phyloP scores from a whole-genome alignment of 2,888 invertebrate genomes.

The Scaptomyza cyrtandrae region DNA sequence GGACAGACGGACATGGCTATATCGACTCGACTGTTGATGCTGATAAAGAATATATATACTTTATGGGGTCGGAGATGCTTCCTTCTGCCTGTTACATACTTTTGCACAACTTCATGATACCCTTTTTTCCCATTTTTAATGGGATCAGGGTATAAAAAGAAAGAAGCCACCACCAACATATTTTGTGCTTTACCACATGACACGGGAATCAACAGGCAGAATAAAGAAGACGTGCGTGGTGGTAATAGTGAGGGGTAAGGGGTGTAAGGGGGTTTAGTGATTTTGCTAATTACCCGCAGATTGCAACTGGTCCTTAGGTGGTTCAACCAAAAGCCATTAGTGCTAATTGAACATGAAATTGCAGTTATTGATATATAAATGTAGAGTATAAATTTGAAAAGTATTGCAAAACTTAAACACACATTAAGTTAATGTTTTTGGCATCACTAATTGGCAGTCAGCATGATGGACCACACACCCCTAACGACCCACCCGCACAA shows the following conservation, averaged over 20 bases:
- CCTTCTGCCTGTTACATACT: too few species aligned
- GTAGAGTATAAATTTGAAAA: constrained; percentile 19
- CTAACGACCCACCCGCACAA: background rate
- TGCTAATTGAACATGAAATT: constrained; percentile 72
- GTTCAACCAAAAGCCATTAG: constrained; percentile 62
- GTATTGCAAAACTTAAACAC: constrained; percentile 22
- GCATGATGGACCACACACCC: background rate
- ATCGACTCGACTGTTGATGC: too few species aligned
- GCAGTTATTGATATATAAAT: constrained; percentile 40
- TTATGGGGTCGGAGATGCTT: too few species aligned
- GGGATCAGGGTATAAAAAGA: too few species aligned
- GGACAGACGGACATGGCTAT: too few species aligned
- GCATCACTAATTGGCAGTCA: constrained; percentile 47
- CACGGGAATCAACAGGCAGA: constrained; percentile 41
- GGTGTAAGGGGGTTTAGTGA: constrained; percentile 1
- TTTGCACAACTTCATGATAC: too few species aligned
- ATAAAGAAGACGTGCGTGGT: background rate
- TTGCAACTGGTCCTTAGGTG: constrained; percentile 17
- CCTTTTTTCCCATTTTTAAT: too few species aligned
- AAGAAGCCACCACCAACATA: background rate
- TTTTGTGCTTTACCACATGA: constrained; percentile 5
- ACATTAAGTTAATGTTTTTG: constrained; percentile 17
- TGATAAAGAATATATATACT: too few species aligned
- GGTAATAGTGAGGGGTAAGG: background rate
- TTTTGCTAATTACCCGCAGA: constrained; percentile 26